Conservation (phyloP, 2,888 invertebrate genomes). For the Eupithecia abbreviata region DNA sequence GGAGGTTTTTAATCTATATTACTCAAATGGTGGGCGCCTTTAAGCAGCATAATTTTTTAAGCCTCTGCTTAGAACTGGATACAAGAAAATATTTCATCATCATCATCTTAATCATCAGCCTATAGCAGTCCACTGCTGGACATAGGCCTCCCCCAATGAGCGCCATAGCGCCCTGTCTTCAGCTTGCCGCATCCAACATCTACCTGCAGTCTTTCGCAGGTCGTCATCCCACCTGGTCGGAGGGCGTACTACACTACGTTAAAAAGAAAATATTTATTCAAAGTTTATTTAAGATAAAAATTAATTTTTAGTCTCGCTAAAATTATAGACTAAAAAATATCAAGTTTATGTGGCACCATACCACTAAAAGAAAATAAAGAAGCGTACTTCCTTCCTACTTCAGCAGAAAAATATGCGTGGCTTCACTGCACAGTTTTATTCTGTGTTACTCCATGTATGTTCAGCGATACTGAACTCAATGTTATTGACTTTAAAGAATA, state of each 20-base stretch:
- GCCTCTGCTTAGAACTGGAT: neutral
- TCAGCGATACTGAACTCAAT: constrained; percentile 20
- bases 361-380: constrained; percentile 14
- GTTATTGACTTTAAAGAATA: neutral
- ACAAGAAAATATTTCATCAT: neutral
- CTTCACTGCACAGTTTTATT: constrained; percentile 18
- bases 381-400: constrained; percentile 4
- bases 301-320: neutral
- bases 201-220: too few species aligned
- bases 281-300: neutral
- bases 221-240: too few species aligned
- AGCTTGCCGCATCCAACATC: too few species aligned
- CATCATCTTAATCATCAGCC: too few species aligned
- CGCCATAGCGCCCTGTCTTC: too few species aligned
- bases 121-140: too few species aligned
- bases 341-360: neutral
- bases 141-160: too few species aligned
- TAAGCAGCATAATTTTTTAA: neutral
- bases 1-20: too few species aligned
- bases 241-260: too few species aligned
- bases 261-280: neutral
- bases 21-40: too few species aligned
- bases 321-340: neutral
- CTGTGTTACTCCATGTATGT: constrained; percentile 20
- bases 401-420: constrained; percentile 21